Conservation (phyloP, 1,140 invertebrate genomes). For the Drosophila truncata region DNA sequence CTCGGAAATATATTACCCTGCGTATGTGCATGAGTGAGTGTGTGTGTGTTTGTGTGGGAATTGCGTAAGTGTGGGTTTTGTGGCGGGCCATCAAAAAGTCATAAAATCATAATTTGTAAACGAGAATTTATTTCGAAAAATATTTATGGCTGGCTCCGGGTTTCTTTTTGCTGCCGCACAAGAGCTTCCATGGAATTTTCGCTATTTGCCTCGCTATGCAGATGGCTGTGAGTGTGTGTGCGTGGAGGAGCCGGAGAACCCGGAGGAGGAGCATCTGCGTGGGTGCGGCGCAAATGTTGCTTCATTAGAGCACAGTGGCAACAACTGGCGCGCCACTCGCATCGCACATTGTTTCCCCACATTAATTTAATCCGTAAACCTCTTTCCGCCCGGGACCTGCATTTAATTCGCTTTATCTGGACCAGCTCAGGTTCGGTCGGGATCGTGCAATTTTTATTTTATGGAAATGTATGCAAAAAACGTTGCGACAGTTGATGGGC, state of each 20-base stretch:
- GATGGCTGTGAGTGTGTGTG: constrained; percentile 5
- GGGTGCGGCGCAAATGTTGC: constrained; percentile 38
- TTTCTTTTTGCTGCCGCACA: constrained; percentile 46
- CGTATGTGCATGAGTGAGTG: background rate
- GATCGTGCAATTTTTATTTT: constrained; percentile 30
- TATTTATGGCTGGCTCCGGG: constrained; percentile 69
- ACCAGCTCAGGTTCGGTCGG: background rate
- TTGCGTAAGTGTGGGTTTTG: constrained; percentile 66
- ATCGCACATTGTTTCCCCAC: constrained; percentile 38
- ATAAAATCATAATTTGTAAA: constrained; percentile 84
- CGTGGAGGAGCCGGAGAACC: background rate
- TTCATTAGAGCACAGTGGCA: constrained; percentile 67
- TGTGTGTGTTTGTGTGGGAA: constrained; percentile 9
- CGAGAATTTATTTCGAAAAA: constrained; percentile 83
- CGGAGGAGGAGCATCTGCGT: background rate
- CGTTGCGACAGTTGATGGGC: constrained; percentile 34
- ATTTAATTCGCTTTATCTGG: constrained; percentile 47
- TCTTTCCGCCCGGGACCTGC: constrained; percentile 30
- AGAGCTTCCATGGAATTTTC: constrained; percentile 61
- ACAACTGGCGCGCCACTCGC: constrained; percentile 30
- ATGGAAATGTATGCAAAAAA: constrained; percentile 50
- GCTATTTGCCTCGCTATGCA: constrained; percentile 26
- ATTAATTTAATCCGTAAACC: constrained; percentile 52
- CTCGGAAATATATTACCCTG: constrained; percentile 38
- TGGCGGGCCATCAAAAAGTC: constrained; percentile 80